Base-by-base conservation (phyloP, 2,797 vertebrate species). In the Neostethus bicornis region DNA sequence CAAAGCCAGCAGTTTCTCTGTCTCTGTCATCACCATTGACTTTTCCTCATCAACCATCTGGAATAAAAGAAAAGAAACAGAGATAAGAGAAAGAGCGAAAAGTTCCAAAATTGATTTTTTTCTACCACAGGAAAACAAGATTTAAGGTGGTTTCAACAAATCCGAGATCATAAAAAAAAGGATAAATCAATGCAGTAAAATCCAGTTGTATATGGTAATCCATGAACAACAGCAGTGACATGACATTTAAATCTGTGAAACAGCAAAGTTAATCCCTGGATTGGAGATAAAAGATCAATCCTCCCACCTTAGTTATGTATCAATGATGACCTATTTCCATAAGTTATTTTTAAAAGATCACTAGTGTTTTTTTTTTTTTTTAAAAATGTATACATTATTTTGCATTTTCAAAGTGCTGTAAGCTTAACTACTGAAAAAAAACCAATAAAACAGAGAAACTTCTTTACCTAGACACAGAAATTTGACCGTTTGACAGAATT, bases 41-140 rank as follows among this genome's bases (percentile, higher is more conserved):
- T 93, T 95, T 55, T 97, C 94, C 44, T 96, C 94, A 59, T 94
- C 90, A 48, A 90, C 89, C 80, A 96, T 89, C 96, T 98, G 91
- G 50, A 84, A 70, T 49, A 61, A 34, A 55, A 17, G 78, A 39
- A 56, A n/a, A 42, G 14, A 65, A 1, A 11, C 24, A 42, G 8
- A 60, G 4, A 51, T 28, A n/a, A n/a, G n/a, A 50, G 39, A 25
- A 34, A 43, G 8, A 37, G 34, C 29, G 41, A 46, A 37, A 56
- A 54, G 20, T 71, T 59, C 67, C 21, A 51, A 35, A 49, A 51
- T 42, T 56, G 5, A 25, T 43, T 23, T 17, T 42, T 35, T n/a
- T 32, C 20, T 4, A 24, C 16, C 26, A 67, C 34, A 19, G 14
- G 2, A 38, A 21, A 32, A n/a, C 14, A 11, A 42, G 39, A 55